A percentile compares a stretch with the other conserved stretches of the same genome.
phyloP scores from a whole-genome alignment of 2,113 vertebrate species.

The Rafetus swinhoei region DNA sequence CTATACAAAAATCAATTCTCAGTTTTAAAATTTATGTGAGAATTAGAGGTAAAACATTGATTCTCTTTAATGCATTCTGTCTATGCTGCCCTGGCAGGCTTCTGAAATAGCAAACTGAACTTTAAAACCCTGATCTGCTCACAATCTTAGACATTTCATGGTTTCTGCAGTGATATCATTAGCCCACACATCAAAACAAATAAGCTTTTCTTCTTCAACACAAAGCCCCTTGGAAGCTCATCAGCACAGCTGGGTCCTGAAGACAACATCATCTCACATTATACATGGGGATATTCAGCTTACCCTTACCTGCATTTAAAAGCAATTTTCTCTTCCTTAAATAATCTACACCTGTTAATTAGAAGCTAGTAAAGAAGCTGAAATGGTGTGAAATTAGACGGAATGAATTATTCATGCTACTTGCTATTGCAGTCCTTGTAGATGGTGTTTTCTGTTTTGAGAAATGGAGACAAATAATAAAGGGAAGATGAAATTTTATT shows the following conservation, averaged over 20 bases:
- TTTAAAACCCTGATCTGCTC: background rate
- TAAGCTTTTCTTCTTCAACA: background rate
- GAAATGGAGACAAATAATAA: slow-evolving; percentile 40
- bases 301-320: slow-evolving; percentile 73
- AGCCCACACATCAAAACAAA: background rate
- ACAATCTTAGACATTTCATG: background rate
- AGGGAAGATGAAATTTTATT: slow-evolving; percentile 37
- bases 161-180: background rate
- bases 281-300: slow-evolving; percentile 40
- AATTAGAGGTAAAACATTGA: background rate
- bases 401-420: slow-evolving; percentile 71
- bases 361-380: slow-evolving; percentile 70
- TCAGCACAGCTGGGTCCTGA: background rate
- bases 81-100: slow-evolving; percentile 21
- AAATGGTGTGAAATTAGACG: slow-evolving; percentile 73
- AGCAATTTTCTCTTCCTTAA: slow-evolving; percentile 76
- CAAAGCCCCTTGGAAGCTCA: background rate
- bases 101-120: background rate
- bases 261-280: slow-evolving; percentile 27
- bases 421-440: slow-evolving; percentile 49
- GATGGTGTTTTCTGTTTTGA: slow-evolving; percentile 48
- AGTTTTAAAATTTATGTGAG: background rate
- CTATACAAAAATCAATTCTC: background rate
- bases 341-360: slow-evolving; percentile 75
- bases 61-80: background rate